Evolutionary conservation across 2,113 vertebrate species (phyloP).

Genomic region (Pollimyrus isidori): DNA sequence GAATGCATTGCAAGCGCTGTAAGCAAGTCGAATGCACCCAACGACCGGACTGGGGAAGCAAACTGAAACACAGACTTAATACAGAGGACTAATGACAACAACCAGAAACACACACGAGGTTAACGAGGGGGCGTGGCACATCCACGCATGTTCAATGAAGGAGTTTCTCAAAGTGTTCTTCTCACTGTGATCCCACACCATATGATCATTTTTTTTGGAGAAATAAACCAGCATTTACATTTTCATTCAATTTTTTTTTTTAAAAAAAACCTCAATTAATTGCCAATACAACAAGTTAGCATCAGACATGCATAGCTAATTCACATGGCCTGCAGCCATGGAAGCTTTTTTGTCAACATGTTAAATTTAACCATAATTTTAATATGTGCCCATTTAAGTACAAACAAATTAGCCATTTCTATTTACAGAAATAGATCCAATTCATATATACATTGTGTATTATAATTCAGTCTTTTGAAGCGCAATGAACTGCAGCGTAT

Average conservation of each 20-base stretch:
- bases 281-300: background rate
- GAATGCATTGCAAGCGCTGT: no score
- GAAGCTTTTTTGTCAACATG: conserved; percentile 1
- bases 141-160: background rate
- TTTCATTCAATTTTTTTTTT: background rate
- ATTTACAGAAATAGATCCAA: background rate
- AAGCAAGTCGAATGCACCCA: no score
- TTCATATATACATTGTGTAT: background rate
- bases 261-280: background rate
- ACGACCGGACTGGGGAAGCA: no score
- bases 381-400: background rate
- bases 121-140: no score
- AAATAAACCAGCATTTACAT: background rate
- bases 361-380: background rate
- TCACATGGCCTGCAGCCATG: background rate
- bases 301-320: background rate
- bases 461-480: background rate
- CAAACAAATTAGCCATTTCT: background rate
- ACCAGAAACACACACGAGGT: no score
- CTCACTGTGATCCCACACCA: background rate
- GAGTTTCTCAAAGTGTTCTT: background rate
- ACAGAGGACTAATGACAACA: no score
- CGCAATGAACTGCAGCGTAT: background rate
- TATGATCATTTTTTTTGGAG: background rate
- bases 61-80: no score